These are phyloP conservation scores for Monoplex corrugatus DNA, from an alignment of 2,888 invertebrate genomes.

Conservation along the genomic window DNA sequence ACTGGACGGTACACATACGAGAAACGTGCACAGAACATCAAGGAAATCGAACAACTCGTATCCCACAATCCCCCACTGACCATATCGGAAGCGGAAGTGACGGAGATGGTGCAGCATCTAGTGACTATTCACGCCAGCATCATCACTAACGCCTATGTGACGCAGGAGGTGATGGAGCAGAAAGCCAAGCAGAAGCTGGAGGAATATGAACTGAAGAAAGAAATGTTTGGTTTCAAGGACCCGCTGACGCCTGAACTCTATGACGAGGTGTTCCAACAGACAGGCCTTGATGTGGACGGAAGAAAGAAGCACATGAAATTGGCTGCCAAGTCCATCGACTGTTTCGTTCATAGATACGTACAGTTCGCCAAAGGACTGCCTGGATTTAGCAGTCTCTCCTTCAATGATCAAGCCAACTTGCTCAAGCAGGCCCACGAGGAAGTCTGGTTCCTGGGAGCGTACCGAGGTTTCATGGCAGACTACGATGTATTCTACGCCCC, in stretches of 20 bases:
- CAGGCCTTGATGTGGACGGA: constrained; percentile 45
- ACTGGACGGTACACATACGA: constrained; percentile 79
- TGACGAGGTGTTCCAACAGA: constrained; percentile 42
- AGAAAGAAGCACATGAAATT: constrained; percentile 35
- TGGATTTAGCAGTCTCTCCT: constrained; percentile 41
- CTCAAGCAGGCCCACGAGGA: constrained; percentile 51
- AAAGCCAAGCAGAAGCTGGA: not conserved
- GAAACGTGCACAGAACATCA: constrained; percentile 76
- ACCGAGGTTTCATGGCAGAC: constrained; percentile 40
- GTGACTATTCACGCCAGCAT: not conserved
- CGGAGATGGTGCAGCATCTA: constrained; percentile 25
- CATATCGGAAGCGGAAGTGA: constrained; percentile 39
- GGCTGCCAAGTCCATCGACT: constrained; percentile 43
- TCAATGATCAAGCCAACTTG: constrained; percentile 47
- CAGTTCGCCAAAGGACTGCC: constrained; percentile 44
- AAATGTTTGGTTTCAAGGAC: constrained; percentile 42
- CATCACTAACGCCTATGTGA: constrained; percentile 28
- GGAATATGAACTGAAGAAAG: constrained; percentile 32
- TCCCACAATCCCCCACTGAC: not conserved
- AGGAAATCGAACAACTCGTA: constrained; percentile 74
- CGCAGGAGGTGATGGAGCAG: constrained; percentile 8
- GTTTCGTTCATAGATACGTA: constrained; percentile 47
- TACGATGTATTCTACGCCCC: constrained; percentile 42
- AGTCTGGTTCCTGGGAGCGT: constrained; percentile 52
- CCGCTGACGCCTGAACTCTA: constrained; percentile 35